Evolutionary conservation across 1,140 invertebrate genomes (phyloP).

Genomic region (Pseudomyrmex sp.): DNA sequence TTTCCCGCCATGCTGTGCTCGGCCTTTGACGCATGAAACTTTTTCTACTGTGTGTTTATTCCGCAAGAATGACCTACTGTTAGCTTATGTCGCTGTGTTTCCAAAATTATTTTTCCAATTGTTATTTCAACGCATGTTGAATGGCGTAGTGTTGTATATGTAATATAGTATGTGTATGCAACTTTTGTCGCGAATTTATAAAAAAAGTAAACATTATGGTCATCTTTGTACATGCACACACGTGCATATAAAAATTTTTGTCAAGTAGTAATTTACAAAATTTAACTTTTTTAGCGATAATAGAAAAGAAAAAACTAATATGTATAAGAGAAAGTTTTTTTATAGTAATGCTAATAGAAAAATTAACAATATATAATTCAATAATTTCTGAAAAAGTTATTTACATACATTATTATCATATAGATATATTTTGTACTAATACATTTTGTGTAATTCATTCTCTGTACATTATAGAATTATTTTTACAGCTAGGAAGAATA

Average conservation of each 20-base stretch:
- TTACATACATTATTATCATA: no score
- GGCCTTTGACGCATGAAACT: conserved; percentile 11
- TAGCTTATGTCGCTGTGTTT: not conserved
- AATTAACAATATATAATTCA: no score
- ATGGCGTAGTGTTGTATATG: not conserved
- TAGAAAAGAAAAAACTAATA: no score
- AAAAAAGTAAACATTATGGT: not conserved
- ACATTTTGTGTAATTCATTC: no score
- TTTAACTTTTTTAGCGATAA: no score
- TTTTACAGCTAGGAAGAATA: not conserved
- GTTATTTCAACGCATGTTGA: not conserved
- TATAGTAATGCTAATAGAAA: no score
- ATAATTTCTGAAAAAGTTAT: no score
- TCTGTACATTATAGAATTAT: no score
- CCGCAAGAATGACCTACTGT: not conserved
- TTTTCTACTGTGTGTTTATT: not conserved
- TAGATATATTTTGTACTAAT: no score
- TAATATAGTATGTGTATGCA: no score
- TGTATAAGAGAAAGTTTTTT: no score
- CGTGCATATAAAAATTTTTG: not conserved
- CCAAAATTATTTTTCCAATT: conserved; percentile 21
- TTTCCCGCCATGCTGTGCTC: conserved; percentile 19
- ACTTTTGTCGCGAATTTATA: not conserved
- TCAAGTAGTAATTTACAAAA: no score
- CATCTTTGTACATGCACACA: not conserved